phyloP scores from a whole-genome alignment of 1,140 invertebrate genomes.

The Zaprionus ghesquierei region DNA sequence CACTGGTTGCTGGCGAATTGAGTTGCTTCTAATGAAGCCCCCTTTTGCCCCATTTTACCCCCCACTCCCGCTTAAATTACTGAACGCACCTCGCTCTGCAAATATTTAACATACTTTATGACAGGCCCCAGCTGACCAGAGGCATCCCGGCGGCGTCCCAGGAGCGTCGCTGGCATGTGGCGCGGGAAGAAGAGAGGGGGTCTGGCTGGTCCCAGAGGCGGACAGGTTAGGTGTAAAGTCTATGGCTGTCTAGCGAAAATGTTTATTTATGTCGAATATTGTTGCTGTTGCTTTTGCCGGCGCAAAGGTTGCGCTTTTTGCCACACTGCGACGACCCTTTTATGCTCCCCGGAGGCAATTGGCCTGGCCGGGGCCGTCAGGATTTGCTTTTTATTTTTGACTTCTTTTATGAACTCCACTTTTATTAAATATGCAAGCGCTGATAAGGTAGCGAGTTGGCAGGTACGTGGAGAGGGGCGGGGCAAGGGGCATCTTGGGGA shows the following conservation, averaged over 20 bases:
- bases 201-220: conserved; percentile 19
- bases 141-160: conserved; percentile 37
- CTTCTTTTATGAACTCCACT: conserved; percentile 66
- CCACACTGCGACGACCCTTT: conserved; percentile 59
- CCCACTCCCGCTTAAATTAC: conserved; percentile 34
- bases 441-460: conserved; percentile 29
- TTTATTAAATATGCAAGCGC: conserved; percentile 74
- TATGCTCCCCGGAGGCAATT: conserved; percentile 54
- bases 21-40: conserved; percentile 68
- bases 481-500: not conserved
- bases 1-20: conserved; percentile 41
- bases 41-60: not conserved
- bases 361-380: not conserved
- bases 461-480: not conserved
- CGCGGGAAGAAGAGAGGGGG: not conserved
- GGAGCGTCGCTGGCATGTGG: conserved; percentile 4
- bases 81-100: conserved; percentile 56
- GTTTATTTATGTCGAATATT: conserved; percentile 64
- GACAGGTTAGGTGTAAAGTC: conserved; percentile 60
- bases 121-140: conserved; percentile 60
- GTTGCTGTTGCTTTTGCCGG: conserved; percentile 3
- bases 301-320: conserved; percentile 70
- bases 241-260: conserved; percentile 47
- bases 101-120: conserved; percentile 79
- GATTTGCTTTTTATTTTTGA: conserved; percentile 36